Evolutionary conservation across 2,113 vertebrate genomes (phyloP).

Genomic region (Desmodus rotundus): DNA sequence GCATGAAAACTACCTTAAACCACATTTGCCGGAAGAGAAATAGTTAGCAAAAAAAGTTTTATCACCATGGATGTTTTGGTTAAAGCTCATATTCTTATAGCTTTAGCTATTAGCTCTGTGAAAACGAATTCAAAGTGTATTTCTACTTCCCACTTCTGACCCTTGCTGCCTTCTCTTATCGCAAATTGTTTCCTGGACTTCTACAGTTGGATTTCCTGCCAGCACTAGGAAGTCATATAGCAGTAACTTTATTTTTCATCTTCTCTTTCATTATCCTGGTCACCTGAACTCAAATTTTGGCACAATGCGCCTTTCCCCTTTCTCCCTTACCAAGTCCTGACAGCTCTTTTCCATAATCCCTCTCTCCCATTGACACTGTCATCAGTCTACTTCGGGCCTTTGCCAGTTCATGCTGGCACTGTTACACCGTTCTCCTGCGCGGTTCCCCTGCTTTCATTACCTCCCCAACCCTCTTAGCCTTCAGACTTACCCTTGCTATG

Average conservation of each 20-base stretch:
- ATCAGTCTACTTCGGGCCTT: neutral
- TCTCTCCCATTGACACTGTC: neutral
- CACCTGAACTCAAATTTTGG: neutral
- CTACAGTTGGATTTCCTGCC: neutral
- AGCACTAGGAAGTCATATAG: neutral
- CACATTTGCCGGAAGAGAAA: neutral
- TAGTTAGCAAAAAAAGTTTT: neutral
- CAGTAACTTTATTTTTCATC: slow-evolving; percentile 25
- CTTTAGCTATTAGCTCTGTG: neutral
- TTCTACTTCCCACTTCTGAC: neutral
- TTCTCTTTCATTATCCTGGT: slow-evolving; percentile 13
- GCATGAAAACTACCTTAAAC: neutral
- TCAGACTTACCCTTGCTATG: neutral
- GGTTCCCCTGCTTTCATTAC: neutral
- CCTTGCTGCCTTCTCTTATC: neutral
- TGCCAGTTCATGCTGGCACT: neutral
- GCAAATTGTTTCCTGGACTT: neutral
- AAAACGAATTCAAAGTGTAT: slow-evolving; percentile 13
- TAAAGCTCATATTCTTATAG: neutral
- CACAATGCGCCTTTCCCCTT: neutral
- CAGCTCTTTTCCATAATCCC: neutral
- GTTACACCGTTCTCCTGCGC: neutral
- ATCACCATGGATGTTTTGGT: neutral
- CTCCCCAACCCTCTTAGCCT: neutral
- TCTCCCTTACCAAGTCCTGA: neutral